Conservation (phyloP, 2,113 vertebrate genomes). For the Chinchilla lanigera region DNA sequence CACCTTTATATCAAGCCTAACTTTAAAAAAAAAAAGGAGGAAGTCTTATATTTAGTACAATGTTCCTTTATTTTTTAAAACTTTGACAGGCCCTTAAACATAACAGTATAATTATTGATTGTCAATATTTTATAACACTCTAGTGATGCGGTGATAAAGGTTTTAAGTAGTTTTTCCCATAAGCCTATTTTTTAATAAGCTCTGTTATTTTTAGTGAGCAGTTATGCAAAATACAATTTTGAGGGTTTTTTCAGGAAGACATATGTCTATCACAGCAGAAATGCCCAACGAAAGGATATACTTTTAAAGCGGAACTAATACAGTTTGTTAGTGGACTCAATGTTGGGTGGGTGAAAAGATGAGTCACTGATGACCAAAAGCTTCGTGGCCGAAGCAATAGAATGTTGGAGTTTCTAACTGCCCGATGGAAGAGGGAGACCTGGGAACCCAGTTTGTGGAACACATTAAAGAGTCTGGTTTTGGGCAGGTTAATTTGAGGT, state of each 20-base stretch:
- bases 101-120: neutral
- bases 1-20: neutral
- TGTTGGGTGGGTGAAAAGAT: neutral
- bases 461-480: slow-evolving; percentile 7
- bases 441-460: neutral
- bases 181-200: neutral
- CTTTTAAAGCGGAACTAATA: neutral
- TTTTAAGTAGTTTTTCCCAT: neutral
- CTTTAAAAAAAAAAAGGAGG: neutral
- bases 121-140: neutral
- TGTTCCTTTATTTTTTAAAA: neutral
- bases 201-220: neutral
- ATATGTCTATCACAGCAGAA: neutral
- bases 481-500: neutral
- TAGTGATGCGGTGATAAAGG: neutral
- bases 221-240: slow-evolving; percentile 5
- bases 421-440: neutral
- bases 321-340: neutral
- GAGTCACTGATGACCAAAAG: neutral
- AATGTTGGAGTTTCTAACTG: neutral
- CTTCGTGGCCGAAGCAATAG: neutral
- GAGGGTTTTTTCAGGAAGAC: neutral
- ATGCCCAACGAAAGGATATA: slow-evolving; percentile 1
- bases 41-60: neutral
- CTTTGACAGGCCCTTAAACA: neutral